Evolutionary conservation across 2,888 invertebrate genomes (phyloP), one percentile per base, ranked within the genome.

Genomic region (Ochropleura leucogaster): DNA sequence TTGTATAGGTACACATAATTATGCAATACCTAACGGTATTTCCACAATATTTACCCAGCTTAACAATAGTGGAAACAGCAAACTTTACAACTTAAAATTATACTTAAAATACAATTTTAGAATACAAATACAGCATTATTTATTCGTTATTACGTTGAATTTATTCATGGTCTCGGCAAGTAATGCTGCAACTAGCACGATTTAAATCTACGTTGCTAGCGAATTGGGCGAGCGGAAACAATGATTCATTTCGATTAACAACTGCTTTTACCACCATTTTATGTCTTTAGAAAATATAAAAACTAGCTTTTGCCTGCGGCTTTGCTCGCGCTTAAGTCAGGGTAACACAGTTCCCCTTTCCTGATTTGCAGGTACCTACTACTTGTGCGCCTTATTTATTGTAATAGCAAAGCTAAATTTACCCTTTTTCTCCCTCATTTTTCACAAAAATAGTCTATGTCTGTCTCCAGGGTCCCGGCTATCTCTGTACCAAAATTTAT

Each of bases 91-190:
- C n/a, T 16, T 53, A 59, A 72, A 62, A 79, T 55, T 7, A 57
- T 53, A 40, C n/a, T 66, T 49, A 72, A 79, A 59, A 79, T 83
- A 83, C 53, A 67, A 75, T 78, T 83, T 78, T 67, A 84, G 44
- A 66, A 60, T 46, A 66, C 55, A 82, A 72, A 82, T 60, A 67
- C 65, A 42, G 0, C 51, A 49, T 74, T 55, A 74, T 85, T 79
- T 85, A 83, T 64, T 68, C 59, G 69, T 66, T 72, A 76, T 84
- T 86, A 72, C 12, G n/a, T n/a, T 70, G 70, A 72, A 84, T 83
- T 76, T 86, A 84, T 84, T 84, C 66, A 80, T 65, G 63, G 68
- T 70, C 57, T 9, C 7, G 65, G 55, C 65, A 69, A 74, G 55
- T 63, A 82, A 55, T 59, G 70, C 47, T 68, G 68, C 84, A 66